Evolutionary conservation across 92 coral and sea anemone species (phyloP).

Genomic region (Bergia sp.): DNA sequence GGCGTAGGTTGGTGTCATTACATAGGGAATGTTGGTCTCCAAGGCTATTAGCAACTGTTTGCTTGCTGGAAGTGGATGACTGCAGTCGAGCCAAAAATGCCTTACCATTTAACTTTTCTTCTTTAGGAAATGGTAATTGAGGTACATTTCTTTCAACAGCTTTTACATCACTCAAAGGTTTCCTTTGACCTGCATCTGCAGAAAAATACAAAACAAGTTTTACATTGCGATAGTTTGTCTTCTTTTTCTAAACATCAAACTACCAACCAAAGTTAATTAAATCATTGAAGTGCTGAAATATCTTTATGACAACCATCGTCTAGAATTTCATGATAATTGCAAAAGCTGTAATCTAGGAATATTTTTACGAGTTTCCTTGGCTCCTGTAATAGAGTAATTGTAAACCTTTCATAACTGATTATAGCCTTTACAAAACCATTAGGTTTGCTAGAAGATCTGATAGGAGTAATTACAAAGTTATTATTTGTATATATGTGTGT

Average conservation of each 20-base stretch:
- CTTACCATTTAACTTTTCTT: slow-evolving; percentile 11
- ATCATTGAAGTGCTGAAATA: neutral
- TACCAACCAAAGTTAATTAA: neutral
- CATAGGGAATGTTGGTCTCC: neutral
- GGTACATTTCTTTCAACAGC: neutral
- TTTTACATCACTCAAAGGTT: slow-evolving; percentile 26
- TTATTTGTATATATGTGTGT: neutral
- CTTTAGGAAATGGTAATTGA: neutral
- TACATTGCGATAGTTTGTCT: neutral
- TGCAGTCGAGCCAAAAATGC: slow-evolving; percentile 47
- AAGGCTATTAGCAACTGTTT: neutral
- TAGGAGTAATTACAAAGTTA: no score
- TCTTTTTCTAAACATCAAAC: neutral
- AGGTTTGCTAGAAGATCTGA: neutral
- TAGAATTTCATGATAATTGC: neutral
- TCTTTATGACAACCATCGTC: neutral
- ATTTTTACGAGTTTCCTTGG: neutral
- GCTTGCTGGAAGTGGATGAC: neutral
- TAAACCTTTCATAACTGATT: no score
- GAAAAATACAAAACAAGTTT: neutral
- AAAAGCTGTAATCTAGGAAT: neutral
- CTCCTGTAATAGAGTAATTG: no score
- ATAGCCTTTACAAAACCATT: neutral
- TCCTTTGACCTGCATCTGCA: slow-evolving; percentile 30
- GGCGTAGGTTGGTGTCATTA: neutral